Evolutionary conservation across 2,888 invertebrate genomes (phyloP), one percentile per base, ranked within the genome.

Genomic region (Himalopsyche anomala): DNA sequence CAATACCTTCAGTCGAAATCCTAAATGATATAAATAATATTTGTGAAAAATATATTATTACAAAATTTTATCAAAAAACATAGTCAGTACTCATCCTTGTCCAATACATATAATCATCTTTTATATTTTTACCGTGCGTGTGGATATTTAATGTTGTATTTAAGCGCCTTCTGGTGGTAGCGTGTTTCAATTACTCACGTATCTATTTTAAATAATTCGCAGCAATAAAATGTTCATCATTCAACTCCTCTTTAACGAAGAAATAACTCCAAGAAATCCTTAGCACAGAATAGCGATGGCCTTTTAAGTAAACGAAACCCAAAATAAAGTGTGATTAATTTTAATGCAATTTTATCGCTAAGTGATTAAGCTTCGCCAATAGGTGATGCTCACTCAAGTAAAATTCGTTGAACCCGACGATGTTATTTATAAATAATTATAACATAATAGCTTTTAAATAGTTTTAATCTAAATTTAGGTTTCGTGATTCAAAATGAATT

Each of bases 161-260:
- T 62, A 62, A 62, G 62, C 28, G n/a, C 28, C 62, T 2, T 19
- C n/a, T 28, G 3, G 19, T 62, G 19, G 8, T 62, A 19, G 5
- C 8, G 15, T 17, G 82, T 19, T 82, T 15, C 74, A 36, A 80
- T 84, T 84, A 79, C 84, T 84, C 79, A 84, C 19, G 9, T 80
- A 38, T 84, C 84, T 84, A 84, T 84, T 84, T 84, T 79, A 38
- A 84, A 84, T 51, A 54, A 74, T 79, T 54, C 69, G 51, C 19
- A 79, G 74, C 69, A 51, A 69, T 83, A 82, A 69, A 83, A 51
- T 74, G 79, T 83, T 84, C 74, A 80, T 84, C 84, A 80, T 84
- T 79, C 51, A 28, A n/a, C 80, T 84, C 80, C 54, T 17, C 55
- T 79, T 51, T 55, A 84, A 55, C 54, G 54, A 38, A 79, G 38